Conservation (phyloP, 2,888 invertebrate species). For the Trypoxylon attenuatum region DNA sequence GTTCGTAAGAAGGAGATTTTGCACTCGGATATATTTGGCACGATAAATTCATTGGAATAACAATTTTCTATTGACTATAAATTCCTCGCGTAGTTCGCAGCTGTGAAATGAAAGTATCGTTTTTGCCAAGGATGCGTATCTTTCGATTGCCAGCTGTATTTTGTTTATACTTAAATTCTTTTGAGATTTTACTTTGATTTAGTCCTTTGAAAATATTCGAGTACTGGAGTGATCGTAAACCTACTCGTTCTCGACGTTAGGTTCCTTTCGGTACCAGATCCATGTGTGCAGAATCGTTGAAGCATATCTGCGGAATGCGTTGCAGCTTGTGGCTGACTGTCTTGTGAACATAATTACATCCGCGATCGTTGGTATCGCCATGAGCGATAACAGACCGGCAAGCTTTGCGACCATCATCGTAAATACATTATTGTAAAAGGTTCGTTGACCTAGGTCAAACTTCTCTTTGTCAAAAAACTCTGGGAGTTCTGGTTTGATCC, state of each 20-base stretch:
- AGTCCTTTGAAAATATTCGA: too few relatives aligned
- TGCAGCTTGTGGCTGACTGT: conserved; percentile 80
- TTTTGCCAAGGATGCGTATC: too few relatives aligned
- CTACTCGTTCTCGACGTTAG: conserved; percentile 60
- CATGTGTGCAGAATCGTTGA: conserved; percentile 86
- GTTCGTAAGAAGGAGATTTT: conserved; percentile 1
- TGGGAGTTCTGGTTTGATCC: conserved; percentile 77
- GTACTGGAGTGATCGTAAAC: too few relatives aligned
- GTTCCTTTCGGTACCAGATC: conserved; percentile 86
- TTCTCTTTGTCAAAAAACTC: conserved; percentile 81
- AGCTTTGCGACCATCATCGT: conserved; percentile 84
- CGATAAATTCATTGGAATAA: conserved; percentile 36
- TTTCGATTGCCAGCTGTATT: too few relatives aligned
- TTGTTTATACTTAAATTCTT: too few relatives aligned
- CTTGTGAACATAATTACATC: conserved; percentile 83
- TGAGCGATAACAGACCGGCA: conserved; percentile 83
- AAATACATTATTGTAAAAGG: conserved; percentile 83
- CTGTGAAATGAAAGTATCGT: too few relatives aligned
- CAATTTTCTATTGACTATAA: too few relatives aligned
- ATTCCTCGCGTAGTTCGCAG: too few relatives aligned
- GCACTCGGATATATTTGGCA: conserved; percentile 2
- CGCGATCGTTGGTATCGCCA: conserved; percentile 85
- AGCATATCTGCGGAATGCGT: conserved; percentile 86
- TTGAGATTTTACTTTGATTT: too few relatives aligned
- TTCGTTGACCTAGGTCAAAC: conserved; percentile 82